Base-by-base conservation (phyloP, 2,113 vertebrate genomes). In the Corydoras maculifer region DNA sequence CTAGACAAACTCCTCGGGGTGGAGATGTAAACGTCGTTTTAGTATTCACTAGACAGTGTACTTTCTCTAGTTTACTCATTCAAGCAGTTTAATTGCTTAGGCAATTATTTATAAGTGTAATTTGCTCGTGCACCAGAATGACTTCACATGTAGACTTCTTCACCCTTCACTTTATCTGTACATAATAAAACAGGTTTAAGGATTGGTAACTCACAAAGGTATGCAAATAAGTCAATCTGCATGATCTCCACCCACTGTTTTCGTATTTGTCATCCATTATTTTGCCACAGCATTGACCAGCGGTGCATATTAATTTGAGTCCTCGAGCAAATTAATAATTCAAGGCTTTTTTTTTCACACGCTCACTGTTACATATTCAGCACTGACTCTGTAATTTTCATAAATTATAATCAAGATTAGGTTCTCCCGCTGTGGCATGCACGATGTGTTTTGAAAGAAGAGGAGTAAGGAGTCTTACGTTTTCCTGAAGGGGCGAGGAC, bases 401-500 rank as follows among this genome's bases (percentile, higher is more conserved):
- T 43, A 67, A 67, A 73, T 43, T 35, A 54, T 54, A 67, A 53
- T 58, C 65, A 73, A 66, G 71, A 58, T 72, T 31, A 32, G 10
- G 18, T 18, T 32, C n/a, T 10, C 54, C n/a, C 2, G 11, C 32
- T 72, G 70, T 65, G 50, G 53, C 9, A 15, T 72, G 43, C 11
- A 8, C 30, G 32, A 65, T 15, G 54, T 65, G 43, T 59, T 72
- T 59, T 55, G 14, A 62, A 9, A 58, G n/a, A 57, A 31, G 3
- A 7, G 32, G 54, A 18, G 10, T 10, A 29, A 64, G 59, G 51
- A 31, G 29, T 30, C 78, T 87, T 75, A 94, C 93, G 88, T 82
- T 91, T 85, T 1, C 88, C 90, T 72, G 92, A 86, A 66, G 91
- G 81, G 25, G 93, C 92, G 67, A 94, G 68, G 75, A 94, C 82